Evolutionary conservation across 2,797 vertebrate genomes (phyloP), one percentile per base, ranked within the genome.

Genomic region (Nannoperca obscura): DNA sequence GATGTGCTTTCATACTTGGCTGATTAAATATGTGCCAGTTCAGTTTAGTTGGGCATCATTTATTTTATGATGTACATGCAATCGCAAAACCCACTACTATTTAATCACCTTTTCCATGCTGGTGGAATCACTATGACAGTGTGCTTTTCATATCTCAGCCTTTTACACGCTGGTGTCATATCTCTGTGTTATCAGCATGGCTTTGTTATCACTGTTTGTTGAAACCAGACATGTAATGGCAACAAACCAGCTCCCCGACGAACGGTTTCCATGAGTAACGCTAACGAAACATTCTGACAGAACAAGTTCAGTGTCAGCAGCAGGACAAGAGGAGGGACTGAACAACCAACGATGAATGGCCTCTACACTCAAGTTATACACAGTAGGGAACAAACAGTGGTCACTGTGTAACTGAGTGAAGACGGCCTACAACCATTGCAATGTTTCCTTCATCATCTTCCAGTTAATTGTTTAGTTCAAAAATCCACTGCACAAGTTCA

Each of bases 201-300:
- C 36, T 11, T 42, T 22, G 36, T 40, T 58, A 5, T 15, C 10
- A 9, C 15, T 3, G 1, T 42, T 27, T 30, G 47, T 19, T 63
- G 49, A 34, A 20, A 49, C 15, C 52, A 64, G n/a, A n/a, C 4
- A 15, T 47, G 42, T 57, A 52, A 67, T 19, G 36, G 19, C 5
- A 27, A 15, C 57, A 15, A 24, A 46, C 3, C 62, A 32, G 54
- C 44, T 74, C 24, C 42, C 53, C 32, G 40, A 30, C 17, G 52
- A 27, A n/a, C 9, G 0, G 46, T 52, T 63, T 36, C 34, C 34
- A n/a, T 62, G 50, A 76, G 58, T 69, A 55, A 69, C 34, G 12
- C 40, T 62, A 1, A 62, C n/a, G 65, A 76, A 34, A 54, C 32
- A 54, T 62, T 57, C 63, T 38, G 55, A 27, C 24, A 27, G 24